These are phyloP conservation scores for Calycopis cecrops DNA, from an alignment of 1,140 invertebrate genomes.

Conservation along the genomic window DNA sequence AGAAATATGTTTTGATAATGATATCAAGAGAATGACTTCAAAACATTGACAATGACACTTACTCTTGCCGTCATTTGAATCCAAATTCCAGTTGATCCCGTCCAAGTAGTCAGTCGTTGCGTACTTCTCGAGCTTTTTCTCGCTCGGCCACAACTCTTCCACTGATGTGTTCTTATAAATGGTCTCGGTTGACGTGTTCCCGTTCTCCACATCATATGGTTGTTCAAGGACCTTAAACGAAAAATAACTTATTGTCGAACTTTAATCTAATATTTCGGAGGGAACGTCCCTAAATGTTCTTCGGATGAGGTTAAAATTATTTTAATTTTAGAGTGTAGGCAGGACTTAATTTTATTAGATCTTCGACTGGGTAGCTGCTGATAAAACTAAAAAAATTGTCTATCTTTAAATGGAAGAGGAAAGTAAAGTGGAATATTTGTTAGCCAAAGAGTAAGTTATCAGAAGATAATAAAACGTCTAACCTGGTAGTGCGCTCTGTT, in stretches of 20 bases:
- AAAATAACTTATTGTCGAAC: not conserved
- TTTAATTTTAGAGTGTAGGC: no score
- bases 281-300: no score
- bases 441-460: no score
- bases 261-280: no score
- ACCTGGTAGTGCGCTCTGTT: slow-evolving; percentile 60
- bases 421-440: no score
- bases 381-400: no score
- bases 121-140: slow-evolving; percentile 15
- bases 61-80: slow-evolving; percentile 29
- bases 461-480: not conserved
- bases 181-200: slow-evolving; percentile 51
- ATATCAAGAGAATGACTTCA: no score
- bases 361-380: no score
- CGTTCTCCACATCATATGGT: slow-evolving; percentile 50
- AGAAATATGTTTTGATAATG: no score
- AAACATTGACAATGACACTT: slow-evolving; percentile 10
- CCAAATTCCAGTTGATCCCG: slow-evolving; percentile 29
- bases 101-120: slow-evolving; percentile 25
- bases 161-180: slow-evolving; percentile 46
- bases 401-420: no score
- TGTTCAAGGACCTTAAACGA: slow-evolving; percentile 44
- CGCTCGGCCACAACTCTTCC: slow-evolving; percentile 41
- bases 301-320: no score
- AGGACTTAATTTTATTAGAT: no score